Percentiles rank a stretch among this genome's conserved stretches.
Evolutionary conservation across 2,113 vertebrate genomes (phyloP).

Genomic region (Trachemys scripta): DNA sequence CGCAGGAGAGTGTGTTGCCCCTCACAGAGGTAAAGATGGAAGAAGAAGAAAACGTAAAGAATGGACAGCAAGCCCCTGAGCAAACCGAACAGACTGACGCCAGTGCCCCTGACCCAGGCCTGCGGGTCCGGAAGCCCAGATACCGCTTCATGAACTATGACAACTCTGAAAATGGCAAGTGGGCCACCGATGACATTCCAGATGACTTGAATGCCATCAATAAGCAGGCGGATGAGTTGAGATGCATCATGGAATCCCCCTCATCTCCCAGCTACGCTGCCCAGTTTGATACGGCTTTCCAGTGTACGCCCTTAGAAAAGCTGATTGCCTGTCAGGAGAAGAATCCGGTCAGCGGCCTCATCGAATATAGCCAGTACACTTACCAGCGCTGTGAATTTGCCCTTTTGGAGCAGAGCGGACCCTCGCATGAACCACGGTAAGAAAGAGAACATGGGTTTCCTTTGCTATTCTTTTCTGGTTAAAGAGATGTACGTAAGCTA

Average conservation of each 20-base stretch:
- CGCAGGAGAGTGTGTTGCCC: background rate
- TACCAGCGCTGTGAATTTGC: conserved; percentile 91
- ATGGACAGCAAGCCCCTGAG: conserved; percentile 13
- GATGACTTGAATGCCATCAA: conserved; percentile 89
- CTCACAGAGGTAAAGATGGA: fast-evolving
- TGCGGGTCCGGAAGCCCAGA: fast-evolving
- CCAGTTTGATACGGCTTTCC: conserved; percentile 44
- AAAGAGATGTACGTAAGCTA: background rate
- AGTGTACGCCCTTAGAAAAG: conserved; percentile 81
- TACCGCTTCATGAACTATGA: conserved; percentile 51
- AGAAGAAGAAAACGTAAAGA: background rate
- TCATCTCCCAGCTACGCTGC: conserved; percentile 53
- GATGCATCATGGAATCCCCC: conserved; percentile 76
- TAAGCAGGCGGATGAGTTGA: conserved; percentile 32
- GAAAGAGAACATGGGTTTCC: background rate
- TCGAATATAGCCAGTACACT: conserved; percentile 94
- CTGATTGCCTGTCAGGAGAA: conserved; percentile 91
- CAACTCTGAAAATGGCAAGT: conserved; percentile 80
- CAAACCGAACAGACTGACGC: fast-evolving
- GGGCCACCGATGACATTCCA: conserved; percentile 93
- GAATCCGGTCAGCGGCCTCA: conserved; percentile 95
- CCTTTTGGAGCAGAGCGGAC: conserved; percentile 92
- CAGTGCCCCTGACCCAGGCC: fast-evolving
- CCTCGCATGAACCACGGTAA: conserved; percentile 95
- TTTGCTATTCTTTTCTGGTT: background rate